These are phyloP conservation scores for Saccostrea glomerata DNA, from an alignment of 1,140 invertebrate genomes.

Conservation along the genomic window DNA sequence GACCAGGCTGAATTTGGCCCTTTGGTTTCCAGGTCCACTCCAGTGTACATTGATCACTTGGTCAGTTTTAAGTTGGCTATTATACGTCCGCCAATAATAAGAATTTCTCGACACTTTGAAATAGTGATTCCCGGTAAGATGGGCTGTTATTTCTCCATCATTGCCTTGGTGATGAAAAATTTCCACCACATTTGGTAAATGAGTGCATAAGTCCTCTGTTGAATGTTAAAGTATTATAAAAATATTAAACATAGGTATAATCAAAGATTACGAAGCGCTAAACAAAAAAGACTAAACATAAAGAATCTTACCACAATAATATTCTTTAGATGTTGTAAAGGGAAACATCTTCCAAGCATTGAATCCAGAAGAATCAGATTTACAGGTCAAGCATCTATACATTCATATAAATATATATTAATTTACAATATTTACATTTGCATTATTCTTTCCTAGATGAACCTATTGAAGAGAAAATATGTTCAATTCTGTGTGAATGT, in stretches of 20 bases:
- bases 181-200: slow-evolving; percentile 4
- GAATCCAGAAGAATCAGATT: background rate
- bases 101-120: background rate
- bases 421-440: too few species aligned
- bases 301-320: background rate
- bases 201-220: background rate
- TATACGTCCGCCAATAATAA: background rate
- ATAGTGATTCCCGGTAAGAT: background rate
- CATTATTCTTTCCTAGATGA: too few species aligned
- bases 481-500: too few species aligned
- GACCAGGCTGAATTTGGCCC: slow-evolving; percentile 22
- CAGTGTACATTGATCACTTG: slow-evolving; percentile 13
- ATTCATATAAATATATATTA: background rate
- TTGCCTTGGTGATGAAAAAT: background rate
- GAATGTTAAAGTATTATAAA: background rate
- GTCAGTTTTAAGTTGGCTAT: background rate
- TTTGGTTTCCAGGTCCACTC: slow-evolving; percentile 3
- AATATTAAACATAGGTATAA: too few species aligned
- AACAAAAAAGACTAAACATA: background rate
- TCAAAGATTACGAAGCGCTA: too few species aligned
- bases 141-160: background rate
- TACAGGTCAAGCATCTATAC: background rate
- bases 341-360: background rate
- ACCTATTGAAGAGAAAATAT: too few species aligned
- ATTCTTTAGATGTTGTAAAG: background rate